Evolutionary conservation across 1,140 invertebrate species (phyloP), one percentile per base, ranked within the genome.

Genomic region (Popillia japonica): DNA sequence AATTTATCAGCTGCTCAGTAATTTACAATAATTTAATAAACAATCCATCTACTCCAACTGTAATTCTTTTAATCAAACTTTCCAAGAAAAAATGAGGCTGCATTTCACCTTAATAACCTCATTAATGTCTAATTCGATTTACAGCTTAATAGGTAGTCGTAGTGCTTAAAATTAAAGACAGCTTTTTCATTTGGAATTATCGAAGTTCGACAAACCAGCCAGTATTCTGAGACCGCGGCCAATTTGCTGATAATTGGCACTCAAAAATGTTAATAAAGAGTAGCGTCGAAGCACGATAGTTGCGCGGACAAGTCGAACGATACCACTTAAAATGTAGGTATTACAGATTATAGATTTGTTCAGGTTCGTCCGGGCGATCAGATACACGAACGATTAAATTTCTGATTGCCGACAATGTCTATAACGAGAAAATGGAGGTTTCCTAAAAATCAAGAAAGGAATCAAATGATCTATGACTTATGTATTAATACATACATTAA

Each of bases 221-320:
- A 61, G 6, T 20, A 14, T 22, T 61, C 17, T 20, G 7, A n/a
- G 20, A 61, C 11, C n/a, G n/a, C 20, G 14, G 6, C 59, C 59
- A 61, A 61, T 61, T 61, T 61, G n/a, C 59, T 20, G 6, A 61
- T 61, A 61, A 61, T 61, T 61, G 59, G 59, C 17, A n/a, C 59
- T 20, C 7, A 20, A 61, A 48, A 61, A 61, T 61, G 17, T 61
- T 61, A 61, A 61, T n/a, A 61, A 61, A 20, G 14, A 61, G 59
- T n/a, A 22, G 17, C 7, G 17, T 61, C 59, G 59, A 61, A n/a
- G 20, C 20, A 7, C 44, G 44, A 48, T 48, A 1, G 27, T 34
- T 48, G n/a, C 44, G 44, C 27, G 27, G 27, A 34, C 27, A 34
- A 34, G 27, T 2, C 27, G 27, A 34, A 34, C 27, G 44, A 48